Conservation (phyloP, 1,140 invertebrate species). For the Monomorium pharaonis region DNA sequence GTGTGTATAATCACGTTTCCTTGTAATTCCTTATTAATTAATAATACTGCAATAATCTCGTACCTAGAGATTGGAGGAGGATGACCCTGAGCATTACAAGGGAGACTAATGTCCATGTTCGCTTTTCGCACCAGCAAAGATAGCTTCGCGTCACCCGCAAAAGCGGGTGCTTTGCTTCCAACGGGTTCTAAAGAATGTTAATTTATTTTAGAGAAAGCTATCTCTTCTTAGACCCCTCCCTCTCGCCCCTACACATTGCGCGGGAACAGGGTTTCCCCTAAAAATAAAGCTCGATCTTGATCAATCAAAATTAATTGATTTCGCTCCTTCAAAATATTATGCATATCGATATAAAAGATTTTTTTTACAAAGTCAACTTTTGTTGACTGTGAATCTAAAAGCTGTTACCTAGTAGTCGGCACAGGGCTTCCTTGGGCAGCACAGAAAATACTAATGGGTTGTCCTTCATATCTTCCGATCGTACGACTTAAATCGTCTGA, state of each 20-base stretch:
- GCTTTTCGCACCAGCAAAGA: constrained; percentile 77
- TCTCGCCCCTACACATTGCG: background rate
- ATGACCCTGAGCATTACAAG: constrained; percentile 89
- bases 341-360: background rate
- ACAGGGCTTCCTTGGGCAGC: constrained; percentile 84
- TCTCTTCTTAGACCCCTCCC: background rate
- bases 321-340: background rate
- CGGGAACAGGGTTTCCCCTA: constrained; percentile 33
- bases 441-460: constrained; percentile 81
- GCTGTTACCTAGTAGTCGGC: constrained; percentile 84
- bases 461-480: constrained; percentile 82
- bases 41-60: constrained; percentile 61
- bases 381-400: constrained; percentile 10
- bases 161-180: constrained; percentile 79
- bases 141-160: constrained; percentile 78
- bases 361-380: background rate
- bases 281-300: constrained; percentile 37
- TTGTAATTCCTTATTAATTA: constrained; percentile 1
- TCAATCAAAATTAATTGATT: background rate
- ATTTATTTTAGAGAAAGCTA: constrained; percentile 42
- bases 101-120: constrained; percentile 85
- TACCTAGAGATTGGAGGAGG: constrained; percentile 90
- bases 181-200: constrained; percentile 81
- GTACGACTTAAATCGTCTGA: constrained; percentile 88
- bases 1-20: background rate